Conservation (phyloP, 2,797 vertebrate species). For the Enoplosus armatus region DNA sequence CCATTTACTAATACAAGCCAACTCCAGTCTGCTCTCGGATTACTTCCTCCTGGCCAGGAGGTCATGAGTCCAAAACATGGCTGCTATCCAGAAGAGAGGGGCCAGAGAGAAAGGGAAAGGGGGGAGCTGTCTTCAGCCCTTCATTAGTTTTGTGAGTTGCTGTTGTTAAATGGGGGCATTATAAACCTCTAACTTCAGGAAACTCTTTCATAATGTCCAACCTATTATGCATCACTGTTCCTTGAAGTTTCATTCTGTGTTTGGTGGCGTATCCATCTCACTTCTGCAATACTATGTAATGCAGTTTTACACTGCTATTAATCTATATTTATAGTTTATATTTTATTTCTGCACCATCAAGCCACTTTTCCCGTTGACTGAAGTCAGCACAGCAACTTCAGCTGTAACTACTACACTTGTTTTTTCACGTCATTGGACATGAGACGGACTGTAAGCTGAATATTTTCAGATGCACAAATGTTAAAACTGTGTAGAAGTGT, state of each 20-base stretch:
- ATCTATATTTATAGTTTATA: constrained; percentile 2
- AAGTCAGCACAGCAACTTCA: neutral
- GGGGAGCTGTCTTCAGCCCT: constrained; percentile 35
- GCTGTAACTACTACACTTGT: neutral
- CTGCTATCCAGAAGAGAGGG: constrained; percentile 60
- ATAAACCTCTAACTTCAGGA: neutral
- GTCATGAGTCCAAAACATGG: constrained; percentile 69
- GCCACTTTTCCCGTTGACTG: neutral
- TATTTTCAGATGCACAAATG: constrained; percentile 16
- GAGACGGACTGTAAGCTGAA: neutral
- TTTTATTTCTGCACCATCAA: neutral
- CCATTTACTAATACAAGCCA: neutral
- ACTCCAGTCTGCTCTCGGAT: constrained; percentile 30
- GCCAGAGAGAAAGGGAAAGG: constrained; percentile 37
- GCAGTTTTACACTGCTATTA: neutral
- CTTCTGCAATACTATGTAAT: neutral
- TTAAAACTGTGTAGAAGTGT: no score
- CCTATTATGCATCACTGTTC: neutral
- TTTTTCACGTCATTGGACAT: neutral
- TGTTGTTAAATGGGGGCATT: constrained; percentile 2
- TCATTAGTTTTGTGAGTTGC: constrained; percentile 36
- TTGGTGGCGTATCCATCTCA: neutral
- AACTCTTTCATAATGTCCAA: neutral
- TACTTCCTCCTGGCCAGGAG: constrained; percentile 58
- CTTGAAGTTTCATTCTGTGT: neutral